Evolutionary conservation across 35 echinoderm and acorn worm genomes (phyloP), one percentile per base, ranked within the genome.

Genomic region (Patiria miniata): DNA sequence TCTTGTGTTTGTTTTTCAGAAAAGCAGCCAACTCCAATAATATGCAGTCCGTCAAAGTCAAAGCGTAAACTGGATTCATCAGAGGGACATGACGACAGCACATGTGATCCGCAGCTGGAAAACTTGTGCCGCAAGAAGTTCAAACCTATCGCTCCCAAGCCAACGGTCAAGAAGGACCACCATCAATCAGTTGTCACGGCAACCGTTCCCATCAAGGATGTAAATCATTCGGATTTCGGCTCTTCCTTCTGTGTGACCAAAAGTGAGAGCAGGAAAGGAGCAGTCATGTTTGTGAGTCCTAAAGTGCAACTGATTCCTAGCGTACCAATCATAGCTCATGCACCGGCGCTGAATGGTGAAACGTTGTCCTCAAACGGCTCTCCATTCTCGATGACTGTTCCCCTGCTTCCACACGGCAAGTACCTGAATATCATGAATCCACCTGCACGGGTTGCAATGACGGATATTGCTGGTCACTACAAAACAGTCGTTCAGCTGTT

Each of bases 91-190:
- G 79, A 93, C 79, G 91, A 83, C 42, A 55, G 39, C 17, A 81
- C 73, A 5, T 44, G 77, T 87, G 88, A 93, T 40, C 42, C 93
- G 0, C 61, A 78, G 5, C 80, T 99, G 82, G 96, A 99, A 28
- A 93, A 89, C 53, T 54, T 99, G 6, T 99, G 96, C 77, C 81
- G 96, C 14, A 99, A 99, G 68, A 99, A 99, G 50, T 99, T 99
- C 85, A 99, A 99, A 92, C 96, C 96, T 7, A 99, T 99, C 42
- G 96, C 96, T 84, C 96, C 96, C 23, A 99, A 99, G 57, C 96
- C 96, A 12, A 84, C 89, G 33, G 86, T 98, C 0, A 89, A 90
- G 59, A 98, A 94, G 52, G 96, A 99, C 57, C 84, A 93, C 23
- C 96, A 99, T 52, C 96, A 99, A 79, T 85, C 96, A 38, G 88